Evolutionary conservation across 2,113 vertebrate genomes (phyloP).

Genomic region (Pelvicachromis taeniatus): DNA sequence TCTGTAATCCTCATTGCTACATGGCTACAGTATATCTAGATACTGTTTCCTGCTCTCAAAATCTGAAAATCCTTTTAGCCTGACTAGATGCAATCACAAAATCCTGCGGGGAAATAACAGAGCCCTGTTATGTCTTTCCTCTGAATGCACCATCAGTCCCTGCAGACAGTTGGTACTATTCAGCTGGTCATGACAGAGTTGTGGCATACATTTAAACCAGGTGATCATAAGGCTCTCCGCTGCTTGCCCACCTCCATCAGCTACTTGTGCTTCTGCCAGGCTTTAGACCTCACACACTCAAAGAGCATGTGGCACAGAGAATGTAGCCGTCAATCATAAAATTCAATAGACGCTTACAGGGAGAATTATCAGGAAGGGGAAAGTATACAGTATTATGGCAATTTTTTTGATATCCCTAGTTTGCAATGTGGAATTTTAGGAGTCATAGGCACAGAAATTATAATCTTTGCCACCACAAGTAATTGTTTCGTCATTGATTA

Average conservation of each 20-base stretch:
- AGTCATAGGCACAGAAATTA: neutral
- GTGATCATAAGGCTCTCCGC: neutral
- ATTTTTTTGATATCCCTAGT: neutral
- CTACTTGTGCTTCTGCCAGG: neutral
- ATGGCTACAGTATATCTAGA: neutral
- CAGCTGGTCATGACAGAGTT: slow-evolving; percentile 22
- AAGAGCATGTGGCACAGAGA: neutral
- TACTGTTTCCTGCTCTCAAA: neutral
- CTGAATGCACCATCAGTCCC: neutral
- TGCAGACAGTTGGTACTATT: neutral
- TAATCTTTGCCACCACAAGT: neutral
- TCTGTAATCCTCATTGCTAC: neutral
- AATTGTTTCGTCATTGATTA: neutral
- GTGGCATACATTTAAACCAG: slow-evolving; percentile 48
- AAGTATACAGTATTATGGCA: neutral
- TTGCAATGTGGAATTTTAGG: neutral
- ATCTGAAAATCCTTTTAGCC: neutral
- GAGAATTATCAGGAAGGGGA: neutral
- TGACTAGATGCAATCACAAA: neutral
- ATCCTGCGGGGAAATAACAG: slow-evolving; percentile 19
- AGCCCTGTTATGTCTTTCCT: neutral
- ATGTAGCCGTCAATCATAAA: slow-evolving; percentile 11
- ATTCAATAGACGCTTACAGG: neutral
- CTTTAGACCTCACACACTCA: neutral
- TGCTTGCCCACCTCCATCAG: neutral